Evolutionary conservation across 2,888 invertebrate species (phyloP).

Genomic region (Loripinus fragilis): DNA sequence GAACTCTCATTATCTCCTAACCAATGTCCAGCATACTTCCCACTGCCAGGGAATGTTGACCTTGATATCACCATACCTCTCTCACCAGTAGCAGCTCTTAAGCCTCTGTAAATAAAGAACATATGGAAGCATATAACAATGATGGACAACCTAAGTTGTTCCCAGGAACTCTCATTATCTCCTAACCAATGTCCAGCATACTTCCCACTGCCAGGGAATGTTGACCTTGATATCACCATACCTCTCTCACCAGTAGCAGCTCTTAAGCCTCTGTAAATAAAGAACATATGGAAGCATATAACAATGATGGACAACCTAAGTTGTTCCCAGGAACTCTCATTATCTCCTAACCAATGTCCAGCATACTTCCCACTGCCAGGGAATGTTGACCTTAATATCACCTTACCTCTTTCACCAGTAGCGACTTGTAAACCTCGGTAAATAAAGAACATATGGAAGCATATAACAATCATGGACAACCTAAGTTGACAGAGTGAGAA

Average conservation of each 20-base stretch:
- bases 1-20: constrained; percentile 79
- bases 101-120: constrained; percentile 65
- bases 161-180: constrained; percentile 79
- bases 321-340: constrained; percentile 76
- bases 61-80: constrained; percentile 86
- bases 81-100: constrained; percentile 78
- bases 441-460: not conserved
- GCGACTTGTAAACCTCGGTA: constrained; percentile 70
- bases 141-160: constrained; percentile 82
- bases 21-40: constrained; percentile 79
- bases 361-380: constrained; percentile 78
- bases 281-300: constrained; percentile 30
- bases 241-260: constrained; percentile 81
- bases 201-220: constrained; percentile 79
- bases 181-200: constrained; percentile 81
- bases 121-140: constrained; percentile 85
- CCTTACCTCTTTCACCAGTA: constrained; percentile 82
- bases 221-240: constrained; percentile 86
- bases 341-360: constrained; percentile 82
- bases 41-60: constrained; percentile 81
- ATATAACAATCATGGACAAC: constrained; percentile 84
- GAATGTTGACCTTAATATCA: constrained; percentile 86
- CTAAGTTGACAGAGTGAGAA: no score
- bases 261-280: constrained; percentile 65
- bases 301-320: constrained; percentile 85